Conservation (phyloP, 2,113 vertebrate genomes). For the Aegypius monachus region DNA sequence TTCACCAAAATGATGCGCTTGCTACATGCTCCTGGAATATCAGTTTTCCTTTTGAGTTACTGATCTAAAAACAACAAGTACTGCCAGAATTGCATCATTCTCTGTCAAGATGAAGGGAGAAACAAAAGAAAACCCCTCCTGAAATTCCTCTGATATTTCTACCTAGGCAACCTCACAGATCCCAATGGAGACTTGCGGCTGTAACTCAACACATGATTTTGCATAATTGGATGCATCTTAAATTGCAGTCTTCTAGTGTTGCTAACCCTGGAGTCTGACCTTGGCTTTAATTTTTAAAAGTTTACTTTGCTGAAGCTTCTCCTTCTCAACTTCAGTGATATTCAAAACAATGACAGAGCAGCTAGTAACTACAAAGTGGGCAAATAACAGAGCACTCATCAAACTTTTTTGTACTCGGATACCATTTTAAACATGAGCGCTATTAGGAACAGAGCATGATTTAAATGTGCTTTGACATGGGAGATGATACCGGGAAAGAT, state of each 20-base stretch:
- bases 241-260: neutral
- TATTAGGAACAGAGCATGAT: constrained; percentile 33
- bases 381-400: neutral
- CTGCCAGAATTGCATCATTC: neutral
- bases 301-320: constrained; percentile 24
- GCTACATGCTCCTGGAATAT: neutral
- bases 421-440: neutral
- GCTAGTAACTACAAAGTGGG: neutral
- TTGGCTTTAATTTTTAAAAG: constrained; percentile 50
- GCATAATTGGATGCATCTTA: constrained; percentile 13
- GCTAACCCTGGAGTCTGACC: neutral
- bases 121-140: neutral
- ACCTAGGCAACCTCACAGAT: neutral
- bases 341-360: neutral
- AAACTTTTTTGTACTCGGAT: neutral
- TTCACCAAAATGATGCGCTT: neutral
- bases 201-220: constrained; percentile 42
- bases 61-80: neutral
- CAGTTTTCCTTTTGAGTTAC: neutral
- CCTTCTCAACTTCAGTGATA: neutral
- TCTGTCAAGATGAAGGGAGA: neutral
- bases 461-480: constrained; percentile 46
- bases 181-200: neutral
- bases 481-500: constrained; percentile 14
- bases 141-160: neutral